Percentiles rank a stretch among this genome's conserved stretches.
These are phyloP conservation scores for Pipa parva DNA, from an alignment of 2,113 vertebrate species.

Conservation along the genomic window DNA sequence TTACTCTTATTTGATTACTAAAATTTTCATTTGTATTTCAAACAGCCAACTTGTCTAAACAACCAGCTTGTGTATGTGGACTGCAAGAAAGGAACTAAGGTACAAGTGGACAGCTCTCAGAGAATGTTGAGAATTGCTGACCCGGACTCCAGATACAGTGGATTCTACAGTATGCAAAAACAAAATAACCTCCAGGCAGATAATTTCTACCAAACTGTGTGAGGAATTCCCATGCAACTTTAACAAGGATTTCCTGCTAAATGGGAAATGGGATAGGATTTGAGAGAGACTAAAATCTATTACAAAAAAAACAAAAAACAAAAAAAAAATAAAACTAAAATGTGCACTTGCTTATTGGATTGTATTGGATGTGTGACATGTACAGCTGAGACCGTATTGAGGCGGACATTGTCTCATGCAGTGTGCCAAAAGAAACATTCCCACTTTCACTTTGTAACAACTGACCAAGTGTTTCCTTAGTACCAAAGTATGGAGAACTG, in stretches of 20 bases:
- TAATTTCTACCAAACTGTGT: constrained; percentile 89
- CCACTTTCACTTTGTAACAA: constrained; percentile 72
- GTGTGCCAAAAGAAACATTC: constrained; percentile 80
- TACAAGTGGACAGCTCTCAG: constrained; percentile 78
- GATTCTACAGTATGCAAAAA: constrained; percentile 90
- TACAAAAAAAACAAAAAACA: constrained; percentile 54
- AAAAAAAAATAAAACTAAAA: constrained; percentile 60
- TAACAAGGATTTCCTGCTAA: constrained; percentile 46
- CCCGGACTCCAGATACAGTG: constrained; percentile 83
- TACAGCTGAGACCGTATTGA: constrained; percentile 68
- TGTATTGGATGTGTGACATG: constrained; percentile 73
- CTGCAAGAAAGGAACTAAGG: constrained; percentile 82
- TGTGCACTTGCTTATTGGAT: constrained; percentile 77
- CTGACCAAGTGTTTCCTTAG: constrained; percentile 81
- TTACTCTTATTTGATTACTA: not conserved
- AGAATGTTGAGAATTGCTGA: constrained; percentile 83
- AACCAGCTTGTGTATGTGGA: constrained; percentile 84
- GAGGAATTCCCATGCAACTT: constrained; percentile 54
- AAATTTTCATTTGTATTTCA: constrained; percentile 30
- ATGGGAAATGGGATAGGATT: constrained; percentile 34
- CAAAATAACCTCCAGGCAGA: constrained; percentile 84
- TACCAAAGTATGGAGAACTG: constrained; percentile 81
- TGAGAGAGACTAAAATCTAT: constrained; percentile 60
- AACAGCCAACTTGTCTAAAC: constrained; percentile 80
- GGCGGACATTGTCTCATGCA: constrained; percentile 70